Percentiles rank a stretch among this genome's conserved stretches.
These are phyloP conservation scores for Clepsis dumicolana DNA, from an alignment of 2,888 invertebrate genomes.

Conservation along the genomic window DNA sequence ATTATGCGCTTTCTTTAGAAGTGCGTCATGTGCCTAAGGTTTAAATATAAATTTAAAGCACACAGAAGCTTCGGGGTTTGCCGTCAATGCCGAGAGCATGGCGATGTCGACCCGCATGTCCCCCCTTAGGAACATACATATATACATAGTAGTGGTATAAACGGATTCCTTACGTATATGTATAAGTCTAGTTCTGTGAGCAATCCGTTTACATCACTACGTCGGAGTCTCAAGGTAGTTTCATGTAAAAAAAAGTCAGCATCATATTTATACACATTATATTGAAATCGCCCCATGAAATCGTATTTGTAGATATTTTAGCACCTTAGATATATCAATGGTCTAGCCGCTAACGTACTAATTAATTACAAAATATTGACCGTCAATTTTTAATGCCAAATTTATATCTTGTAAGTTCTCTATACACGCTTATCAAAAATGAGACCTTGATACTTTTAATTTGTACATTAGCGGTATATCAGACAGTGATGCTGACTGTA, in stretches of 20 bases:
- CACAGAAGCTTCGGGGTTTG: not conserved
- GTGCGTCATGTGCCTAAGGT: slow-evolving; percentile 13
- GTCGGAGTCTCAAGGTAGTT: too few species aligned
- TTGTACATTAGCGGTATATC: not conserved
- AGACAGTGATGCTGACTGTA: not conserved
- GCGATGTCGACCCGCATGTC: not conserved
- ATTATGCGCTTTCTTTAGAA: slow-evolving; percentile 9
- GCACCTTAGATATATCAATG: not conserved
- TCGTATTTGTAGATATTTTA: not conserved
- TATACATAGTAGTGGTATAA: too few species aligned
- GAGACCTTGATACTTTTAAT: slow-evolving; percentile 2
- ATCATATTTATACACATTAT: not conserved
- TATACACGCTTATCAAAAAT: not conserved
- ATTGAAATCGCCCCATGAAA: not conserved
- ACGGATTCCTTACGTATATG: too few species aligned
- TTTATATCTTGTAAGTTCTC: not conserved
- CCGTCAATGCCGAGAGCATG: not conserved
- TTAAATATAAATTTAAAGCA: not conserved
- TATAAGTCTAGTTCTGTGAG: too few species aligned
- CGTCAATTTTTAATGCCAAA: slow-evolving; percentile 1
- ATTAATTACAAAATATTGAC: not conserved
- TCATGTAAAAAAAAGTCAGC: too few species aligned
- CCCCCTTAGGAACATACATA: not conserved
- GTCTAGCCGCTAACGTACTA: slow-evolving; percentile 1
- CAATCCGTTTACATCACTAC: too few species aligned